These are phyloP conservation scores for Melipona bicolor DNA, from an alignment of 2,888 invertebrate genomes.

Conservation along the genomic window DNA sequence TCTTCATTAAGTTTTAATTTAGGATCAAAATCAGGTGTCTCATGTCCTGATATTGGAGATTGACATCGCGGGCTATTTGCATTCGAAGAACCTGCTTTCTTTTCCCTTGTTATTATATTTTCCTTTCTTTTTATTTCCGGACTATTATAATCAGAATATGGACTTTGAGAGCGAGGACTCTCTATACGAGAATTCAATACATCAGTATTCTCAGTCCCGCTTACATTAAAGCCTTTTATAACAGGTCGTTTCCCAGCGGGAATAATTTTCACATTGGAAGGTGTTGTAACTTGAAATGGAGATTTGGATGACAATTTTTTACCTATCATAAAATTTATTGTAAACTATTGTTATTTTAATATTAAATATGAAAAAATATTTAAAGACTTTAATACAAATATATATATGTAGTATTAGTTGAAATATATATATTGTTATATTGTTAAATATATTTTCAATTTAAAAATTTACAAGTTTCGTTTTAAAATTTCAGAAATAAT, in stretches of 20 bases:
- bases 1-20: conserved; percentile 85
- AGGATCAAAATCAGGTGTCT: conserved; percentile 71
- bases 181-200: conserved; percentile 70
- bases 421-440: neutral
- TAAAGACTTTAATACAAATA: conserved; percentile 5
- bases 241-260: conserved; percentile 75
- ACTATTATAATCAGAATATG: conserved; percentile 76
- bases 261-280: conserved; percentile 78
- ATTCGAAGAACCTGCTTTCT: conserved; percentile 72
- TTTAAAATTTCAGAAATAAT: conserved; percentile 16
- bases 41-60: conserved; percentile 88
- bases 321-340: conserved; percentile 86
- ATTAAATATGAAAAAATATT: conserved; percentile 6
- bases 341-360: conserved; percentile 34
- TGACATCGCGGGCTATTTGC: conserved; percentile 88
- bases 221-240: conserved; percentile 79
- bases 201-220: conserved; percentile 72
- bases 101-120: conserved; percentile 82
- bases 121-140: conserved; percentile 76
- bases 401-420: conserved; percentile 22
- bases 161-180: conserved; percentile 79
- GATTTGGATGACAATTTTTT: conserved; percentile 81
- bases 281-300: conserved; percentile 70
- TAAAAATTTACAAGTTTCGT: neutral
- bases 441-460: conserved; percentile 18